Evolutionary conservation across 1,140 invertebrate genomes (phyloP).

Genomic region (Lanistes nyassanus): DNA sequence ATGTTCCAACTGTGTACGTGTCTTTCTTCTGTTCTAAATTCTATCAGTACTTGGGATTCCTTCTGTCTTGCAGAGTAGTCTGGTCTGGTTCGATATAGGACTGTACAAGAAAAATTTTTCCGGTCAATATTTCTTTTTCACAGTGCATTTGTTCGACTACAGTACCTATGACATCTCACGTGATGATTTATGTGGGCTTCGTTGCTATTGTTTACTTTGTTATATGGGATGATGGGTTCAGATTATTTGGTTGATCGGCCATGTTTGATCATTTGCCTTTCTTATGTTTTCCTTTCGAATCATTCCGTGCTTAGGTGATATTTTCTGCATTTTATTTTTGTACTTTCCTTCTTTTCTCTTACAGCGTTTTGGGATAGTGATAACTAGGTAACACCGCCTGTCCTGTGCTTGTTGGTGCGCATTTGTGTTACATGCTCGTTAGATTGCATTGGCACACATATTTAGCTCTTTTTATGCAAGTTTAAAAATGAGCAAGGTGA

Average conservation of each 20-base stretch:
- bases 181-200: not conserved
- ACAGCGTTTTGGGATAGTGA: conserved; percentile 58
- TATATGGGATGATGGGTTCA: too few species aligned
- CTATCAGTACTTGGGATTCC: too few species aligned
- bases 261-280: not conserved
- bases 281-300: not conserved
- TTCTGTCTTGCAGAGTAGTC: too few species aligned
- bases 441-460: not conserved
- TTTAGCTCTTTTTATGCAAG: not conserved
- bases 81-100: not conserved
- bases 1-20: too few species aligned
- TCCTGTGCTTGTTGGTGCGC: conserved; percentile 16
- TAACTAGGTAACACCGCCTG: conserved; percentile 47
- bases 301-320: not conserved
- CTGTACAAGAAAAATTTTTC: not conserved
- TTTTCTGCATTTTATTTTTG: not conserved
- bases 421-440: not conserved
- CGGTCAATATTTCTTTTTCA: not conserved
- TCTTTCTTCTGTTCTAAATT: too few species aligned
- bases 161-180: not conserved
- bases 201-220: not conserved
- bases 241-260: not conserved
- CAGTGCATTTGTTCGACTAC: not conserved
- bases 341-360: conserved; percentile 15
- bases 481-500: not conserved